phyloP scores from a whole-genome alignment of 2,797 vertebrate species.

The Manis pentadactyla region DNA sequence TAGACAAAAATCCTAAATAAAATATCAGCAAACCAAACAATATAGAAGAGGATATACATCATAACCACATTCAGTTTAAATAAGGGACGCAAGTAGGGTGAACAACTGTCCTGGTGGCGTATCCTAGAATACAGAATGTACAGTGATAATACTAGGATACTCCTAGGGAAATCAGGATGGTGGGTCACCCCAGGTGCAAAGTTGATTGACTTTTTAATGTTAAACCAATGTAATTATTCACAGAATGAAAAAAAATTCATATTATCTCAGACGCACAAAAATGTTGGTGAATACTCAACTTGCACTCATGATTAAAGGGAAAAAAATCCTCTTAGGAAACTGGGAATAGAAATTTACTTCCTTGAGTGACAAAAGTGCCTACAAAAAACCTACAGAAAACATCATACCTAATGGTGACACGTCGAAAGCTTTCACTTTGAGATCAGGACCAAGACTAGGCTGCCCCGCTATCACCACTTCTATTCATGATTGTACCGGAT shows the following conservation, averaged over 20 bases:
- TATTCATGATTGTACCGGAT: conserved; percentile 81
- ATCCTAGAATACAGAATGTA: not conserved
- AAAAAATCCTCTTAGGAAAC: conserved; percentile 45
- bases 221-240: conserved; percentile 54
- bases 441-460: conserved; percentile 83
- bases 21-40: conserved; percentile 22
- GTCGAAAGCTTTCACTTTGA: conserved; percentile 81
- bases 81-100: not conserved
- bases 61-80: not conserved
- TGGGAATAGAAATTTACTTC: conserved; percentile 59
- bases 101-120: not conserved
- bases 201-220: not conserved
- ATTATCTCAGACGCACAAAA: conserved; percentile 36
- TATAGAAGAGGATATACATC: not conserved
- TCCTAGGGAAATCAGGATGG: not conserved
- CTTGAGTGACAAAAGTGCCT: conserved; percentile 64
- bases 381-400: conserved; percentile 76
- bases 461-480: conserved; percentile 81
- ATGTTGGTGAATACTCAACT: conserved; percentile 46
- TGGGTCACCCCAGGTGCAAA: not conserved
- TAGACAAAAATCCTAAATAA: conserved; percentile 17
- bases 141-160: not conserved
- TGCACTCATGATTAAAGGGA: conserved; percentile 23
- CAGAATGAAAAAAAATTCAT: conserved; percentile 28
- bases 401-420: conserved; percentile 83